These are phyloP conservation scores for Metalampra italica DNA, from an alignment of 2,888 invertebrate species.

Conservation along the genomic window DNA sequence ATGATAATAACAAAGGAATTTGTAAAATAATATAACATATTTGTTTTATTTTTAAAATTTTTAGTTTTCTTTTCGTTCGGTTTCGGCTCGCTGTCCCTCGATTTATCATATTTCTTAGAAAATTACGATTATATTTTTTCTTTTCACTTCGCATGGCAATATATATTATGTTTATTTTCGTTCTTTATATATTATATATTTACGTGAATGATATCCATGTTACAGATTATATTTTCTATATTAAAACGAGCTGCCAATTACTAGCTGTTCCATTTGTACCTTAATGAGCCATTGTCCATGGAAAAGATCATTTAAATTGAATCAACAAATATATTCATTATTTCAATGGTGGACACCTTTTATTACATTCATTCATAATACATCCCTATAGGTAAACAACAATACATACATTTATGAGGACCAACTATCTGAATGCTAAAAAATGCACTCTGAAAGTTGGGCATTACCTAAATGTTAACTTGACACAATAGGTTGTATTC, in stretches of 20 bases:
- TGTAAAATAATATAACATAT: constrained; percentile 78
- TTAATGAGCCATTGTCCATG: constrained; percentile 59
- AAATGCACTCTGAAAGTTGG: too few relatives aligned
- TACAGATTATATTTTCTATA: constrained; percentile 71
- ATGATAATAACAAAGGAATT: constrained; percentile 78
- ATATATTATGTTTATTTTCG: constrained; percentile 53
- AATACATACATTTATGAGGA: not conserved
- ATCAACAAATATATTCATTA: constrained; percentile 47
- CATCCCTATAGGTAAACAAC: not conserved
- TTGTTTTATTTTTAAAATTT: constrained; percentile 61
- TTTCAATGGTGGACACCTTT: constrained; percentile 55
- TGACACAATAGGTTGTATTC: too few relatives aligned
- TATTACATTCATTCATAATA: not conserved
- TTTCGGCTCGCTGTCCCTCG: constrained; percentile 35
- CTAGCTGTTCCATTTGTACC: constrained; percentile 67
- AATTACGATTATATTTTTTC: constrained; percentile 28
- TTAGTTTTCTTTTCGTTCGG: constrained; percentile 23
- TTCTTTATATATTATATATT: constrained; percentile 58
- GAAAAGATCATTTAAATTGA: constrained; percentile 62
- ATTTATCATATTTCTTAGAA: constrained; percentile 59
- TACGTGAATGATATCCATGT: constrained; percentile 63
- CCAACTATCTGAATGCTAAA: too few relatives aligned
- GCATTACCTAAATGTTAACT: too few relatives aligned
- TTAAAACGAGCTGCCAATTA: constrained; percentile 68
- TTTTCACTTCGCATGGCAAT: constrained; percentile 38